Evolutionary conservation across 2,113 vertebrate genomes (phyloP).

Genomic region (Seriola quinqueradiata): DNA sequence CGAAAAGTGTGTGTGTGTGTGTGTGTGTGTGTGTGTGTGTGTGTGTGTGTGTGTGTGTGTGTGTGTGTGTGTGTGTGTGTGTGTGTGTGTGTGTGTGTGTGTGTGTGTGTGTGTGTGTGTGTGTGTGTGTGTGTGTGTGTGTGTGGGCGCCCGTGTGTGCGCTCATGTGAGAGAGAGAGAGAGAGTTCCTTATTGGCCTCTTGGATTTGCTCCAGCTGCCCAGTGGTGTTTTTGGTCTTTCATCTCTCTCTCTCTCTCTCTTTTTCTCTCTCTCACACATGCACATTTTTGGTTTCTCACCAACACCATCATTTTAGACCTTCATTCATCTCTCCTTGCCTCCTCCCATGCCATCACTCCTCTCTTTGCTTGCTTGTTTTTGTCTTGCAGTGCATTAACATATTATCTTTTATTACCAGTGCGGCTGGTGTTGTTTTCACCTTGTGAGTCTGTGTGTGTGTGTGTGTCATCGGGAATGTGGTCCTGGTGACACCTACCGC

Average conservation of each 20-base stretch:
- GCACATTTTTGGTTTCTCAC: neutral
- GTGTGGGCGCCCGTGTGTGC: too few species aligned
- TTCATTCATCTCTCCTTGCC: neutral
- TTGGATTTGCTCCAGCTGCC: slow-evolving; percentile 42
- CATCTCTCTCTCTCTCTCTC: neutral
- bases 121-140: neutral
- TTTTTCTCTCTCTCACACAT: neutral
- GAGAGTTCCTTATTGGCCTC: neutral
- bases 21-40: slow-evolving; percentile 8
- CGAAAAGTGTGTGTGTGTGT: neutral
- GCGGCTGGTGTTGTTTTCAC: too few species aligned
- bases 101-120: neutral
- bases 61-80: too few species aligned
- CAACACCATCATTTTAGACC: neutral
- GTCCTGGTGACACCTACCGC: too few species aligned
- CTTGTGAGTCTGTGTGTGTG: too few species aligned
- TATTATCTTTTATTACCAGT: neutral
- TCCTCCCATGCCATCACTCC: neutral
- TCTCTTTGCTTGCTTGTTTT: neutral
- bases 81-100: too few species aligned
- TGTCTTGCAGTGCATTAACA: neutral
- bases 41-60: neutral
- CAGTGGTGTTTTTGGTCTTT: slow-evolving; percentile 37
- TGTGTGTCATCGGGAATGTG: too few species aligned
- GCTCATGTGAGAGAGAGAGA: too few species aligned